A percentile compares a stretch with the other conserved stretches of the same genome.
Evolutionary conservation across 2,888 invertebrate species (phyloP).

Genomic region (Norana najaformis): DNA sequence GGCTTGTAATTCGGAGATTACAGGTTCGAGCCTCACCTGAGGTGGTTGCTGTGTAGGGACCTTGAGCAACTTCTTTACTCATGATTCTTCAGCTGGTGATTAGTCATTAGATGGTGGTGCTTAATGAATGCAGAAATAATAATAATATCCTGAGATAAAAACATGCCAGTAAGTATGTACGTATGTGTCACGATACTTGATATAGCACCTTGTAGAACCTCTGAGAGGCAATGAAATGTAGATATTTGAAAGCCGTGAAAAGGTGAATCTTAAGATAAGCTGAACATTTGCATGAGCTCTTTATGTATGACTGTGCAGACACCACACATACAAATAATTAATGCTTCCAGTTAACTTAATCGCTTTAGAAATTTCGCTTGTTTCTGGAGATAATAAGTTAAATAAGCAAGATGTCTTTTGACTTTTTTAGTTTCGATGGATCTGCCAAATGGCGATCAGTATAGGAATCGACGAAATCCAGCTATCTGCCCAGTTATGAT

Average conservation of each 20-base stretch:
- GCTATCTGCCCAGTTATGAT: conserved; percentile 67
- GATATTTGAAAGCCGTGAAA: not conserved
- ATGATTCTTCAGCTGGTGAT: too few relatives aligned
- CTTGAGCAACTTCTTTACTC: too few relatives aligned
- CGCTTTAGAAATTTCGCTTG: not conserved
- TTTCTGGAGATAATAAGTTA: not conserved
- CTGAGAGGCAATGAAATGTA: too few relatives aligned
- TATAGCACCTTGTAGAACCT: not conserved
- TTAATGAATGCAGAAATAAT: not conserved
- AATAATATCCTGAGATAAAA: too few relatives aligned
- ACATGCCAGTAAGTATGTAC: not conserved
- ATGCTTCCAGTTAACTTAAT: not conserved
- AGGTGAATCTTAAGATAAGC: not conserved
- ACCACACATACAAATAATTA: too few relatives aligned
- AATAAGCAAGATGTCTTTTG: not conserved
- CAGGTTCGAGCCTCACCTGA: too few relatives aligned
- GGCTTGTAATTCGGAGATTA: too few relatives aligned
- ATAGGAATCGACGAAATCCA: not conserved
- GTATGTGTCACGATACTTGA: not conserved
- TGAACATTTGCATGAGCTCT: not conserved
- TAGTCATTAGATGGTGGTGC: too few relatives aligned
- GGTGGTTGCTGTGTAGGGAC: too few relatives aligned
- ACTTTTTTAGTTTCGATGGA: not conserved
- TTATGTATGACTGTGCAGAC: too few relatives aligned
- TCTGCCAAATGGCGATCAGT: not conserved